A percentile compares a stretch with the other conserved stretches of the same genome.
phyloP scores from a whole-genome alignment of 2,113 vertebrate genomes.

The Corythoichthys haematopterus region DNA sequence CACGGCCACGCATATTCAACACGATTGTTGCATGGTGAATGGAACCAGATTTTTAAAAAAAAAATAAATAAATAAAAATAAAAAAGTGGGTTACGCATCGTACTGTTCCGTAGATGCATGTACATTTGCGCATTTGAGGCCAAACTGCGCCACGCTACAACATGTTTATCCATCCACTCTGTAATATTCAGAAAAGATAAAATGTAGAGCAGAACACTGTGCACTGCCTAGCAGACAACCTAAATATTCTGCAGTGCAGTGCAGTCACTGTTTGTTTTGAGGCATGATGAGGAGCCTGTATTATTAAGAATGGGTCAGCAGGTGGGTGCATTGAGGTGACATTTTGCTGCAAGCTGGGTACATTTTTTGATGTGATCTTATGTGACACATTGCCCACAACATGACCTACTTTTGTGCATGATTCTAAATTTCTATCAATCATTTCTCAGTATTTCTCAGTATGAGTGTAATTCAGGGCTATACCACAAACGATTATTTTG shows the following conservation, averaged over 20 bases:
- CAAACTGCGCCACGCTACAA: constrained; percentile 3
- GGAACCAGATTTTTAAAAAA: too few relatives aligned
- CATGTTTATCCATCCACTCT: not conserved
- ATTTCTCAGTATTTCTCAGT: not conserved
- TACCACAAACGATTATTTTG: too few relatives aligned
- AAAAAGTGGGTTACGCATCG: not conserved
- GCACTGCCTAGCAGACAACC: constrained; percentile 41
- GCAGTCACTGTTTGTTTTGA: constrained; percentile 34
- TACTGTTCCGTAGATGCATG: too few relatives aligned
- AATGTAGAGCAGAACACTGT: constrained; percentile 32
- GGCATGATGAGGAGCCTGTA: not conserved
- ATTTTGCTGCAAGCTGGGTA: not conserved
- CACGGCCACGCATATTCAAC: not conserved
- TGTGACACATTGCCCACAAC: not conserved
- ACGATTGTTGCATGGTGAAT: not conserved
- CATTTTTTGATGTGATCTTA: not conserved
- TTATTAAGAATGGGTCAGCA: constrained; percentile 26
- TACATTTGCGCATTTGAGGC: not conserved
- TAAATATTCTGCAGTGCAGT: constrained; percentile 54
- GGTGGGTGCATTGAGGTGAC: constrained; percentile 14
- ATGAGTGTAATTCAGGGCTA: not conserved
- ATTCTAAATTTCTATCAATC: not conserved
- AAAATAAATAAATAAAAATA: too few relatives aligned
- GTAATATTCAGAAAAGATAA: not conserved
- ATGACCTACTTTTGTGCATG: not conserved